Base-by-base conservation (phyloP, 2,113 vertebrate genomes). In the Cavia porcellus region DNA sequence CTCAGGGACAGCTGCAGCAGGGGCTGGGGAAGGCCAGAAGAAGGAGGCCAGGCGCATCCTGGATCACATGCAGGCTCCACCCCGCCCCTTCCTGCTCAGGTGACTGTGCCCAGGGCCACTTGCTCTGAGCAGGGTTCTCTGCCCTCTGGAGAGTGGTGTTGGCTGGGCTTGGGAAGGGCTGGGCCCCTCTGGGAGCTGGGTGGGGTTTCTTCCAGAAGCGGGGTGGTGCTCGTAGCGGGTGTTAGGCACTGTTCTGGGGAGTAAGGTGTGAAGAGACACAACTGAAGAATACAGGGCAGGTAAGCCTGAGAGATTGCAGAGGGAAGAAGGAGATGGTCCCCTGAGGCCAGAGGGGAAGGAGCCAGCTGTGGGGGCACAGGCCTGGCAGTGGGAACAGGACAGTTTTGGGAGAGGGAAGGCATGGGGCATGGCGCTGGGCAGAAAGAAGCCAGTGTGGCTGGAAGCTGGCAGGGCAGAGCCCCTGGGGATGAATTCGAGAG, bases 41-140 rank as follows among this genome's bases (percentile, higher is more conserved):
- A 96, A 96, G 42, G 94, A 98, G 5, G 82, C 97, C 3, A 92
- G 77, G 0, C 12, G 72, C n/a, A 89, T 98, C 91, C 96, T 99
- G 96, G 50, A 87, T 4, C 94, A 98, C 15, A 98, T 99, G 59
- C 98, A 98, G 95, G 95, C 98, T 6, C 96, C 98, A 0, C 95
- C 98, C 5, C 80, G 95, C 7, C 96, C 97, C 1, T 92, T 98
- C 50, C 2, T 98, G 14, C 97, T 99, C 77, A 98, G 99, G 99
- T 99, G 95, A 1, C 1, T 59, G 64, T n/a, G 42, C 17, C 3
- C 19, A 90, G 45, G 66, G 74, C 38, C 19, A 6, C 13, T 45
- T 5, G 5, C 35, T 45, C 35, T 50, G 13, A 22, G 50, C 57
- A 64, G 57, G 52, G 42, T 59, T 45, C 59, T 62, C 47, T 92